These are phyloP conservation scores for Mormyrops attenuatus DNA, from an alignment of 2,797 vertebrate genomes.

Conservation along the genomic window DNA sequence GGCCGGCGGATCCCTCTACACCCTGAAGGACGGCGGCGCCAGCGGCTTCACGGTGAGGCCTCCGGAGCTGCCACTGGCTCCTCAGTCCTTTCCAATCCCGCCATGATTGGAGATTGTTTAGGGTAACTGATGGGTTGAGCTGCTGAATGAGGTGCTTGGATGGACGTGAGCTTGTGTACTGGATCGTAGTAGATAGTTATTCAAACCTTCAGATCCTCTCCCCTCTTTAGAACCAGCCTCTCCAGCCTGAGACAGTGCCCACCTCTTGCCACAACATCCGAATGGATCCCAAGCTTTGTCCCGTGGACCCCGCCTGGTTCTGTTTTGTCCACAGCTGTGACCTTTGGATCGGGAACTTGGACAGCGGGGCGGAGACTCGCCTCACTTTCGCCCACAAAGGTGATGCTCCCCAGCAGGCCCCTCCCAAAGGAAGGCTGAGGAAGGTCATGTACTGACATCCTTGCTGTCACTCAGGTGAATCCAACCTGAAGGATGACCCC, in stretches of 20 bases:
- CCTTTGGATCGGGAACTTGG: constrained; percentile 68
- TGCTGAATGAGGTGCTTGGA: neutral
- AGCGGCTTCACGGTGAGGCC: constrained; percentile 66
- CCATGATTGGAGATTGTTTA: neutral
- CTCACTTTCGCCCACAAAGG: constrained; percentile 13
- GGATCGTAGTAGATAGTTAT: neutral
- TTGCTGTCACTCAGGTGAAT: neutral
- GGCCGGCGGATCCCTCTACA: constrained; percentile 70
- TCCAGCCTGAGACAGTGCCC: constrained; percentile 63
- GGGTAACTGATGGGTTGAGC: neutral
- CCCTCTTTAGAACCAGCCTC: constrained; percentile 60
- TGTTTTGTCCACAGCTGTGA: constrained; percentile 72
- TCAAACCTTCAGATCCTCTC: neutral
- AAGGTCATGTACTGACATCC: neutral
- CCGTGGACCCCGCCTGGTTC: constrained; percentile 69
- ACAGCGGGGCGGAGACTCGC: constrained; percentile 38
- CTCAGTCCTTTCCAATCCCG: neutral
- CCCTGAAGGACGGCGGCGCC: constrained; percentile 65
- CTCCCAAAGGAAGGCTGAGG: neutral
- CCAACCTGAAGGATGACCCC: constrained; percentile 64
- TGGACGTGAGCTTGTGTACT: neutral
- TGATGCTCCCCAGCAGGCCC: neutral
- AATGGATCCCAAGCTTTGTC: constrained; percentile 73
- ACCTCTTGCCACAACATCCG: constrained; percentile 70
- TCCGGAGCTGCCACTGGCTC: neutral